Evolutionary conservation across 2,888 invertebrate genomes (phyloP), one percentile per base, ranked within the genome.

Genomic region (Parnassius apollo): DNA sequence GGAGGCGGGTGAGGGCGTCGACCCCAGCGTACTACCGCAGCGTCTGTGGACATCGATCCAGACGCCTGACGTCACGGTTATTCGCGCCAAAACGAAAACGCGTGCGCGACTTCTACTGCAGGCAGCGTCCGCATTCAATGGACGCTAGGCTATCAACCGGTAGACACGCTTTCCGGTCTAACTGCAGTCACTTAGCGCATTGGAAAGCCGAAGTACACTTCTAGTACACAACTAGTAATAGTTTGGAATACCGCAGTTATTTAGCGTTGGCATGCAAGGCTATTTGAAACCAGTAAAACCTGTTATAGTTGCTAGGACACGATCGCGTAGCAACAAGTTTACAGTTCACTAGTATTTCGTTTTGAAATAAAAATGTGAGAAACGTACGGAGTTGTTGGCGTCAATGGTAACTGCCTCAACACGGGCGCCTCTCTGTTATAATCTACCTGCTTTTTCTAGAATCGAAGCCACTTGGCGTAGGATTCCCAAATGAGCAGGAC

Each of bases 21-120:
- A 90, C 91, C 91, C 87, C 91, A 82, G 68, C 87, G 90, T 90
- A 91, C 91, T 91, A 91, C 91, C 87, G 91, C 91, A 91, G 91
- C 91, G 91, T 91, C 91, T 91, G 88, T 88, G 87, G 86, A 85
- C 91, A 92, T 92, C 92, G 92, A 92, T 92, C 92, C 90, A 85
- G 90, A 86, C 89, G 89, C 83, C 85, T 92, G 91, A 88, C 91
- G 91, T 91, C 92, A 90, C 87, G 88, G 82, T 82, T 86, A 67
- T 92, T 92, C 92, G 92, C 92, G 92, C 92, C 92, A 91, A 91
- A 92, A 91, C 85, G 81, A 87, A 82, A 81, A 86, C 89, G 91
- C 88, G 78, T 88, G 91, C 89, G 90, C 86, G 86, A 78, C 75
- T 80, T 83, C 75, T 85, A 85, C 88, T 86, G 87, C 90, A 88